These are phyloP conservation scores for Botrylloides violaceus DNA, from an alignment of 23 tunicate species.

Conservation along the genomic window DNA sequence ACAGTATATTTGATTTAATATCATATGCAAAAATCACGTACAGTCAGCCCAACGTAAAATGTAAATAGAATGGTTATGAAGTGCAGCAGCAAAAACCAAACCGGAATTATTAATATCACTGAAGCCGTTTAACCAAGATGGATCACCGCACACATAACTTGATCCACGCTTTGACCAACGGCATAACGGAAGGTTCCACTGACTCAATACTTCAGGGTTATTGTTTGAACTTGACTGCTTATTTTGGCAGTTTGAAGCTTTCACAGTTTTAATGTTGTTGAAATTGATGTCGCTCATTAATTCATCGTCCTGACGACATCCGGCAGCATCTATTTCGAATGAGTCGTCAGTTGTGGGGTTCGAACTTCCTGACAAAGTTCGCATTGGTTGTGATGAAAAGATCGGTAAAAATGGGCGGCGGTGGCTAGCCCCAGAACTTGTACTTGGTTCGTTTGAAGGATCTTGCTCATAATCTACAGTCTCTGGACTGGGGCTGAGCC, in stretches of 20 bases:
- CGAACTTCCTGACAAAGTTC: background rate
- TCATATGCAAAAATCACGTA: background rate
- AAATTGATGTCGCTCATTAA: conserved; percentile 18
- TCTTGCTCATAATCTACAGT: conserved; percentile 24
- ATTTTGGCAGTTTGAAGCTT: background rate
- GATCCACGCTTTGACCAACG: conserved; percentile 32
- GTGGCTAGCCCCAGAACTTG: background rate
- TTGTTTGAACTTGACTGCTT: background rate
- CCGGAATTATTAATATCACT: conserved; percentile 21
- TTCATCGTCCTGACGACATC: background rate
- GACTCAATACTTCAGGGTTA: background rate
- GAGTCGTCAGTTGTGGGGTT: conserved; percentile 4
- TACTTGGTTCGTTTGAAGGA: background rate
- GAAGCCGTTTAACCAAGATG: conserved; percentile 25
- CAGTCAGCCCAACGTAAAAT: conserved; percentile 18
- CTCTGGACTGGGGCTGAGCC: conserved; percentile 22
- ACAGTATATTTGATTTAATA: background rate
- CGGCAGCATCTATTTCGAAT: background rate
- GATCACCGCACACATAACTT: conserved; percentile 28
- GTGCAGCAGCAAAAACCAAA: conserved; percentile 25
- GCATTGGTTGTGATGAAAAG: background rate
- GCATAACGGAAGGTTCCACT: conserved; percentile 18
- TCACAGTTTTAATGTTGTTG: conserved; percentile 14
- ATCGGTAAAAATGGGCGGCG: background rate
- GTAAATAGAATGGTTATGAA: conserved; percentile 20